phyloP scores from a whole-genome alignment of 2,113 vertebrate genomes.

The Toxostoma redivivum region DNA sequence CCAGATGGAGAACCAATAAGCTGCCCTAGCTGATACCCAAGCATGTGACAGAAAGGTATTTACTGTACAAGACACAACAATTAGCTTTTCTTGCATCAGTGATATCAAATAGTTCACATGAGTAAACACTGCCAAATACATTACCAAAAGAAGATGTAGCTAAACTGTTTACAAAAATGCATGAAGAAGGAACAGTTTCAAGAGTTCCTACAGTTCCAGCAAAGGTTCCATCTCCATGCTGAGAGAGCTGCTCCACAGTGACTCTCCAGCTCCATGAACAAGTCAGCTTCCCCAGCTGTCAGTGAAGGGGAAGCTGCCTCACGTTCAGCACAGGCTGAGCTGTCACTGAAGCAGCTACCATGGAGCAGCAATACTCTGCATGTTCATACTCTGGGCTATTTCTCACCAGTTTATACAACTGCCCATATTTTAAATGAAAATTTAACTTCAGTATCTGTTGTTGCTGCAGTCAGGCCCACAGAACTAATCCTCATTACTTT shows the following conservation, averaged over 20 bases:
- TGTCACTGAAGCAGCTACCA: background rate
- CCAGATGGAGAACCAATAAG: background rate
- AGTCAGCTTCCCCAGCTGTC: accelerated
- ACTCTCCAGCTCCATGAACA: background rate
- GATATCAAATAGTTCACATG: background rate
- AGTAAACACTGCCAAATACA: background rate
- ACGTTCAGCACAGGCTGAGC: background rate
- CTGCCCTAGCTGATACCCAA: background rate
- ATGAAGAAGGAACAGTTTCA: background rate
- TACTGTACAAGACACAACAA: background rate
- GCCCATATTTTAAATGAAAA: background rate
- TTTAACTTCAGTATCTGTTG: background rate
- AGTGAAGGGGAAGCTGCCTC: background rate
- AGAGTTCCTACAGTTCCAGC: background rate
- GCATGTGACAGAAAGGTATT: background rate
- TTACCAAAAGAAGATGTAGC: background rate
- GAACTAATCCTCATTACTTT: background rate
- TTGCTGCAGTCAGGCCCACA: background rate
- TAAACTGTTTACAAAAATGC: background rate
- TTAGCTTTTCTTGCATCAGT: background rate
- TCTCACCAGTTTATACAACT: background rate
- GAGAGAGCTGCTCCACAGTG: background rate
- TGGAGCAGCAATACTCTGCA: background rate
- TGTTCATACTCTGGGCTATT: background rate
- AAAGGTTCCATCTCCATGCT: background rate